phyloP scores from a whole-genome alignment of 2,113 vertebrate species.

The Procavia capensis region DNA sequence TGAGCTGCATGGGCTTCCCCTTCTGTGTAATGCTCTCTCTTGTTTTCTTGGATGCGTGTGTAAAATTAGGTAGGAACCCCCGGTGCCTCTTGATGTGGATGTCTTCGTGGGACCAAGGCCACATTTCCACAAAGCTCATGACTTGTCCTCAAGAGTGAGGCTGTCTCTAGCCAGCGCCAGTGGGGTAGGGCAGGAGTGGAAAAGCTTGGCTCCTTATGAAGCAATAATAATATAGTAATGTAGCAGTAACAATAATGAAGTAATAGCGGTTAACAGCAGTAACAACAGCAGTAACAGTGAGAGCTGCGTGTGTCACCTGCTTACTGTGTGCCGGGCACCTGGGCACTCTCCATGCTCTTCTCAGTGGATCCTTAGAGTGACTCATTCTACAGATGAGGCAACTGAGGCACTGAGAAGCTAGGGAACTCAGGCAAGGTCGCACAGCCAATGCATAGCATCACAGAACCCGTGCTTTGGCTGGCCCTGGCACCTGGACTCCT shows the following conservation, averaged over 20 bases:
- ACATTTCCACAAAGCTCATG: neutral
- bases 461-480: neutral
- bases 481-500: neutral
- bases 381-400: neutral
- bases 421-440: neutral
- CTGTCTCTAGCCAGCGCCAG: neutral
- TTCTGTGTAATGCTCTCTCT: neutral
- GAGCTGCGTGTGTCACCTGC: accelerated
- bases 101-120: neutral
- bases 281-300: accelerated
- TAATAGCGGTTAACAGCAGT: no score
- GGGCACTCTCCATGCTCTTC: accelerated
- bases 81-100: neutral
- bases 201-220: neutral
- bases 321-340: accelerated
- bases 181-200: neutral
- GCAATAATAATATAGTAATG: no score
- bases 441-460: accelerated
- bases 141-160: neutral
- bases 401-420: neutral
- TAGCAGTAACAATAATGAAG: no score
- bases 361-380: no score
- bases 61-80: neutral
- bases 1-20: no score
- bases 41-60: neutral